Evolutionary conservation across 1,140 invertebrate species (phyloP).

Genomic region (Neodiprion lecontei): DNA sequence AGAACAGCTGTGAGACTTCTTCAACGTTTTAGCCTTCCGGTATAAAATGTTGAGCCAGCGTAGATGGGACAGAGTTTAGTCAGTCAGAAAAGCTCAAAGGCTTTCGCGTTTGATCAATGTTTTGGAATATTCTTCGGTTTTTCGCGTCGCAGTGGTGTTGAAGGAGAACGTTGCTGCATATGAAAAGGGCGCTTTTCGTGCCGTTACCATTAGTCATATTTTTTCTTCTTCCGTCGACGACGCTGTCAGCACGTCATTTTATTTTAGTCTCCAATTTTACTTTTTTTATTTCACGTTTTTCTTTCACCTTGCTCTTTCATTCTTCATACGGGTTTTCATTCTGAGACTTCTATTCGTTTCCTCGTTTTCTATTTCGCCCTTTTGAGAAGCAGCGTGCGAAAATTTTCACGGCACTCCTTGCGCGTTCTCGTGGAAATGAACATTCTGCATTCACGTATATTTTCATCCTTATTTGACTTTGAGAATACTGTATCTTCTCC

Average conservation of each 20-base stretch:
- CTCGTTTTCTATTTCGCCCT: no score
- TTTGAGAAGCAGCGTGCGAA: no score
- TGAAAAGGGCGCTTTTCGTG: no score
- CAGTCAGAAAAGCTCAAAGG: background rate
- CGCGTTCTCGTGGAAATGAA: background rate
- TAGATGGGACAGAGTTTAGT: background rate
- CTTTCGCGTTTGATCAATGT: constrained; percentile 7
- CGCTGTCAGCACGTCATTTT: no score
- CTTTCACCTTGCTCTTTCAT: background rate
- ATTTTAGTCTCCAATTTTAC: no score
- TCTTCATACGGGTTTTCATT: background rate
- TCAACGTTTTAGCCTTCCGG: background rate
- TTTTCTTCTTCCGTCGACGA: no score
- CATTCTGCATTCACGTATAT: background rate
- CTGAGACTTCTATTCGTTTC: background rate
- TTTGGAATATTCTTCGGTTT: background rate
- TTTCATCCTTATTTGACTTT: background rate
- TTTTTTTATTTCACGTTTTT: background rate
- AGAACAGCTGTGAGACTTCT: no score
- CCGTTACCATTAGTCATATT: no score
- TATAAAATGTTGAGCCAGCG: background rate
- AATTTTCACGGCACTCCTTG: no score
- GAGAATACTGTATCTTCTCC: no score
- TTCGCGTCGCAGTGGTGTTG: background rate
- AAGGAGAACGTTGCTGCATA: background rate